Base-by-base conservation (phyloP, 1,140 invertebrate genomes). In the Episyrphus balteatus region DNA sequence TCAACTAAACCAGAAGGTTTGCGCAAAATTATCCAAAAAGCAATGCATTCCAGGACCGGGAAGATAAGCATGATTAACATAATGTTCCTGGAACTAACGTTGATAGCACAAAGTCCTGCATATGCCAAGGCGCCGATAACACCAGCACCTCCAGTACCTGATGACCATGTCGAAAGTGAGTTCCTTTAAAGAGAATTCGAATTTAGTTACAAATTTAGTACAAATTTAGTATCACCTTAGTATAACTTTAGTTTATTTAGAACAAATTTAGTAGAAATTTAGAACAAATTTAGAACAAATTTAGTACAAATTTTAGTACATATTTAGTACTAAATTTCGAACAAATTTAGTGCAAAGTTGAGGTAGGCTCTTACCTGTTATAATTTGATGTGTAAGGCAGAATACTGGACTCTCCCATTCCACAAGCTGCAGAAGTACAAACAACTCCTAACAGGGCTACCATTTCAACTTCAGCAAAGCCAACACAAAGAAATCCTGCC, bases 71-170 rank as follows among this genome's bases (percentile, higher is more conserved):
- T 87, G 8, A 83, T 57, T n/a, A 87, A 64, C 47, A 92, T 70
- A 0, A 86, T 80, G 9, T 73, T 71, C 39, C 75, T 69, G 1
- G 81, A 76, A 42, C 68, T 70, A n/a, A 89, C 55, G 12, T 79
- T 75, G 52, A 73, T 55, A 13, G 66, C 64, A 26, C 77, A 79
- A 5, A 90, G 56, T 1, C 73, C 74, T 9, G 84, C 80, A 68
- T 91, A 92, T 2, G 82, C 81, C 5, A 85, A 55, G 1, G 88
- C 77, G 30, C 88, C 88, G 54, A 88, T 77, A 34, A 92, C 70
- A 42, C 88, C 88, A 50, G 88, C 87, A 17, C 81, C 86, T 26
- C 84, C 84, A 9, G 88, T 92, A 17, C 88, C 88, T 2, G 86
- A 90, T 17, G 86, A 87, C 86, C 87, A 92, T 6, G 83, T 79